These are phyloP conservation scores for Lutraria rhynchaena DNA, from an alignment of 1,140 invertebrate species.

Conservation along the genomic window DNA sequence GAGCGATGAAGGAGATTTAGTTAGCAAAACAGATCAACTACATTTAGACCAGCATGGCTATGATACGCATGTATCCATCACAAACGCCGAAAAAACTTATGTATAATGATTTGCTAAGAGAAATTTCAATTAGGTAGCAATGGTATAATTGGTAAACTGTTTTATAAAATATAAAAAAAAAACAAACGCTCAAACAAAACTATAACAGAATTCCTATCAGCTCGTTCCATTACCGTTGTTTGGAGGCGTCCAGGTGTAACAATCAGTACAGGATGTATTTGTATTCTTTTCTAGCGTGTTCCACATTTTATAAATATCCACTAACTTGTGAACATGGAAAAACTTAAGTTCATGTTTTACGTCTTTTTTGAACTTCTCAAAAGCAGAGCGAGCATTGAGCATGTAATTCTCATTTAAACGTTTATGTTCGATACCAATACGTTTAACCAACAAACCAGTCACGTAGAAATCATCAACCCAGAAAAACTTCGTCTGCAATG, in stretches of 20 bases:
- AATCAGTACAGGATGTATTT: constrained; percentile 31
- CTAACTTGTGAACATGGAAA: constrained; percentile 50
- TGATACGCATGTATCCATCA: too few species aligned
- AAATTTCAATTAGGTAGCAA: too few species aligned
- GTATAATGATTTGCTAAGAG: too few species aligned
- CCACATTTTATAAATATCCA: constrained; percentile 40
- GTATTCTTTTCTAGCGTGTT: constrained; percentile 11
- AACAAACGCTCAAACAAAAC: too few species aligned
- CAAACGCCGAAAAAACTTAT: too few species aligned
- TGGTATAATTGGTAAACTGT: too few species aligned
- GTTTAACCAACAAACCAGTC: constrained; percentile 74
- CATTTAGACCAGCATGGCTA: too few species aligned
- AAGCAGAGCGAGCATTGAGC: constrained; percentile 43
- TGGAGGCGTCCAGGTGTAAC: not conserved
- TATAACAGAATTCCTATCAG: too few species aligned
- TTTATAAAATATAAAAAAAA: too few species aligned
- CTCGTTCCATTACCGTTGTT: not conserved
- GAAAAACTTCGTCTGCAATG: constrained; percentile 69
- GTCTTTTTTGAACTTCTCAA: constrained; percentile 48
- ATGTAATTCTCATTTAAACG: constrained; percentile 55
- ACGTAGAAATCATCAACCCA: constrained; percentile 81
- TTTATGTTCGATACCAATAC: constrained; percentile 59
- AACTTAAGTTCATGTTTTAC: constrained; percentile 51
- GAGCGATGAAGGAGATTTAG: too few species aligned
- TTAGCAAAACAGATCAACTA: too few species aligned